A percentile compares a stretch with the other conserved stretches of the same genome.
Conservation (phyloP, 1,140 invertebrate species). For the Papilio machaon region DNA sequence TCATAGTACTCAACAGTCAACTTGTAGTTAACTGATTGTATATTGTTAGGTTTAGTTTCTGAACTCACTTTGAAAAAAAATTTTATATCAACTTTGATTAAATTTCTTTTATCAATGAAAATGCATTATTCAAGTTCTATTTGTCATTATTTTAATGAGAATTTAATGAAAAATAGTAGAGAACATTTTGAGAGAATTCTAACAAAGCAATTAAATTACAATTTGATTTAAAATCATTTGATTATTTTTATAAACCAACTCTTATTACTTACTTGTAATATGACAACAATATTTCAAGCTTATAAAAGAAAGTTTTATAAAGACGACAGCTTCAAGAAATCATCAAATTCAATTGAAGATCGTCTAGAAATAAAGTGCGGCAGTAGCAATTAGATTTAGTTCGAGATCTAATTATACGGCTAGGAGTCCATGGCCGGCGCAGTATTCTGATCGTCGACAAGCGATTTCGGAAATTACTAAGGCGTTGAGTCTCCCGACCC, state of each 20-base stretch:
- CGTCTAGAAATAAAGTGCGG: conserved; percentile 29
- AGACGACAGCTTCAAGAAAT: neutral
- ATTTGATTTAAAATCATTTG: too few relatives aligned
- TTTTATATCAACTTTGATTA: neutral
- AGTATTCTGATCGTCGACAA: conserved; percentile 76
- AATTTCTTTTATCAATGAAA: neutral
- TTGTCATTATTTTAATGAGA: too few relatives aligned
- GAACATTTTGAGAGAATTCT: too few relatives aligned
- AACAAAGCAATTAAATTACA: too few relatives aligned
- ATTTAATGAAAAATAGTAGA: too few relatives aligned
- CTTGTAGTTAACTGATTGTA: neutral
- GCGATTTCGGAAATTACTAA: conserved; percentile 81
- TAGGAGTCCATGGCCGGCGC: conserved; percentile 60
- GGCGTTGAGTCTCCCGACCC: conserved; percentile 63
- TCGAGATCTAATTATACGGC: conserved; percentile 76
- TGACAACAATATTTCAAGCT: too few relatives aligned
- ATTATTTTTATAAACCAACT: too few relatives aligned
- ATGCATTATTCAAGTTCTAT: neutral
- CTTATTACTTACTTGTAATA: too few relatives aligned
- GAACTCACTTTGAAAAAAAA: neutral
- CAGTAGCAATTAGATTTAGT: conserved; percentile 66
- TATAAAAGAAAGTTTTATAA: neutral
- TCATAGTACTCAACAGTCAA: neutral
- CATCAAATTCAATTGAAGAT: conserved; percentile 3
- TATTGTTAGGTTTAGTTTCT: neutral